Evolutionary conservation across 2,888 invertebrate genomes (phyloP).

Genomic region (Antheraea yamamai): DNA sequence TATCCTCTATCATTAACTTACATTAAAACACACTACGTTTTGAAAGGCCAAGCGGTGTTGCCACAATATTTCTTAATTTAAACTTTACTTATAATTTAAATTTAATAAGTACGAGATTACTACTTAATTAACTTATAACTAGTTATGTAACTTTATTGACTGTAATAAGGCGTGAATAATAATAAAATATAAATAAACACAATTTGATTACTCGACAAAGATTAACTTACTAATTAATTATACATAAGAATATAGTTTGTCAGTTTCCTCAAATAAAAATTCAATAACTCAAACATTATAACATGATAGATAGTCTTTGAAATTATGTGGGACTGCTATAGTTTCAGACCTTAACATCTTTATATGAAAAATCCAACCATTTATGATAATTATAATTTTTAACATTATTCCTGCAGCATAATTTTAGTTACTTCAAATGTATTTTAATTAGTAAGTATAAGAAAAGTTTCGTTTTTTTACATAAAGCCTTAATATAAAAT

Average conservation of each 20-base stretch:
- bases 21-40: conserved; percentile 71
- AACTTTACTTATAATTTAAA: conserved; percentile 33
- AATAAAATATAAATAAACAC: conserved; percentile 15
- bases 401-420: background rate
- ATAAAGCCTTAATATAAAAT: background rate
- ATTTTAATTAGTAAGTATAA: background rate
- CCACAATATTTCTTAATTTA: conserved; percentile 61
- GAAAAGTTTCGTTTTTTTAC: background rate
- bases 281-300: background rate
- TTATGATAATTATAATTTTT: background rate
- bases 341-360: background rate
- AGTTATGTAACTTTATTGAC: conserved; percentile 44
- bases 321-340: background rate
- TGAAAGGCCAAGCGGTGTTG: conserved; percentile 83
- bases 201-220: conserved; percentile 7
- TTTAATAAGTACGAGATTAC: conserved; percentile 57
- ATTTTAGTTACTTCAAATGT: conserved; percentile 10
- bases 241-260: background rate
- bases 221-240: background rate
- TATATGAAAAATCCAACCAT: background rate
- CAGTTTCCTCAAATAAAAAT: background rate
- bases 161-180: conserved; percentile 26
- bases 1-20: conserved; percentile 37
- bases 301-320: too few species aligned
- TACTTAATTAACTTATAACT: conserved; percentile 43